phyloP scores from a whole-genome alignment of 1,140 invertebrate genomes.

The Sarcophaga bullata region DNA sequence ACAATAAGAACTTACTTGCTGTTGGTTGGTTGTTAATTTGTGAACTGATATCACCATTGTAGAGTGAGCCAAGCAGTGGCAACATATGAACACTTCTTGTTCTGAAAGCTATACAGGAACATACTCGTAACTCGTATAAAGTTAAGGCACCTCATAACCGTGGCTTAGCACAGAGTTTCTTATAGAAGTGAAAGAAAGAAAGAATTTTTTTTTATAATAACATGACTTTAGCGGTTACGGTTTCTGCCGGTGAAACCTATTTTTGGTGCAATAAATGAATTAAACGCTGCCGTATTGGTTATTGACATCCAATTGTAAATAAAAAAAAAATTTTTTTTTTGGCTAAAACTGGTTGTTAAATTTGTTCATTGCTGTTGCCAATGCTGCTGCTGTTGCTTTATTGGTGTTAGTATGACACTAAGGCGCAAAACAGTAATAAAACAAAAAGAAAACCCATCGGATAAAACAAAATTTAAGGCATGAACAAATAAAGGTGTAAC shows the following conservation, averaged over 20 bases:
- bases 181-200: background rate
- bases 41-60: conserved; percentile 62
- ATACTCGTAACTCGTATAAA: background rate
- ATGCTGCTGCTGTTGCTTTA: conserved; percentile 2
- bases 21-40: conserved; percentile 63
- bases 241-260: background rate
- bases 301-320: conserved; percentile 36
- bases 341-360: conserved; percentile 3
- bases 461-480: conserved; percentile 29
- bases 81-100: conserved; percentile 10
- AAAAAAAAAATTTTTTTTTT: background rate
- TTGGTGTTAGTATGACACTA: conserved; percentile 39
- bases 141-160: background rate
- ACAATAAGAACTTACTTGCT: conserved; percentile 18
- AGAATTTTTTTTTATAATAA: too few species aligned
- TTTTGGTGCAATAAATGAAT: conserved; percentile 11
- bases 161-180: background rate
- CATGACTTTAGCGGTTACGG: background rate
- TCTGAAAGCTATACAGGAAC: background rate
- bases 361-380: background rate
- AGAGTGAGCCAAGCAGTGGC: background rate
- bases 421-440: conserved; percentile 19
- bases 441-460: too few species aligned
- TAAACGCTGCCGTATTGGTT: conserved; percentile 28
- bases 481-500: conserved; percentile 41